Evolutionary conservation across 1,140 invertebrate genomes (phyloP).

Genomic region (Tenebrio molitor): DNA sequence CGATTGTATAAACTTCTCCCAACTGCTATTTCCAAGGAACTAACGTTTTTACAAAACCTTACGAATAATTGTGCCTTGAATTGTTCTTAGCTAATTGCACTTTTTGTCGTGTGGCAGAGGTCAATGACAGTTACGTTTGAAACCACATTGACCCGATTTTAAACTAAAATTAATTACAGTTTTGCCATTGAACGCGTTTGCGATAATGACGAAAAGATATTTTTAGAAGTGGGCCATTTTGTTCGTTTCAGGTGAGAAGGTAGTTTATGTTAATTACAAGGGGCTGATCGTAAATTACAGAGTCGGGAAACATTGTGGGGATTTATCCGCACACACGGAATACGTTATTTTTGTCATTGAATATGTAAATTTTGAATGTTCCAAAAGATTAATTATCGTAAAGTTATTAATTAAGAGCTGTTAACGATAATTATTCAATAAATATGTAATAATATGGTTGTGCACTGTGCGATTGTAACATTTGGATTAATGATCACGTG

Average conservation of each 20-base stretch:
- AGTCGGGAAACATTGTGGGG: no score
- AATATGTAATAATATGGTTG: constrained; percentile 7
- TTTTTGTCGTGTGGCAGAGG: constrained; percentile 1
- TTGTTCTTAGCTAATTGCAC: no score
- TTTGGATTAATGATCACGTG: constrained; percentile 20
- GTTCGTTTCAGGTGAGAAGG: not conserved
- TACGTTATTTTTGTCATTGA: not conserved
- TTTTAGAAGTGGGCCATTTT: not conserved
- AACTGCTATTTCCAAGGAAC: no score
- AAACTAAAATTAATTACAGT: constrained; percentile 20
- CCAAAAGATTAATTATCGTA: not conserved
- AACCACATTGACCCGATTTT: constrained; percentile 16
- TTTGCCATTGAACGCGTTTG: constrained; percentile 22
- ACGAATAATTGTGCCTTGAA: no score
- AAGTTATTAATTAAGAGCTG: constrained; percentile 9
- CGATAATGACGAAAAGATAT: not conserved
- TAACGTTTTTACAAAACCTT: no score
- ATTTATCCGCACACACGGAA: no score
- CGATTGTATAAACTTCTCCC: no score
- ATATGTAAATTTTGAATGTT: not conserved
- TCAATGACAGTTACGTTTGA: constrained; percentile 21
- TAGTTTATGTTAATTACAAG: not conserved
- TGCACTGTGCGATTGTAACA: constrained; percentile 6
- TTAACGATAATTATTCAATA: constrained; percentile 17
- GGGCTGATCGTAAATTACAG: no score